Base-by-base conservation (phyloP, 2,113 vertebrate genomes). In the Capreolus pygargus region DNA sequence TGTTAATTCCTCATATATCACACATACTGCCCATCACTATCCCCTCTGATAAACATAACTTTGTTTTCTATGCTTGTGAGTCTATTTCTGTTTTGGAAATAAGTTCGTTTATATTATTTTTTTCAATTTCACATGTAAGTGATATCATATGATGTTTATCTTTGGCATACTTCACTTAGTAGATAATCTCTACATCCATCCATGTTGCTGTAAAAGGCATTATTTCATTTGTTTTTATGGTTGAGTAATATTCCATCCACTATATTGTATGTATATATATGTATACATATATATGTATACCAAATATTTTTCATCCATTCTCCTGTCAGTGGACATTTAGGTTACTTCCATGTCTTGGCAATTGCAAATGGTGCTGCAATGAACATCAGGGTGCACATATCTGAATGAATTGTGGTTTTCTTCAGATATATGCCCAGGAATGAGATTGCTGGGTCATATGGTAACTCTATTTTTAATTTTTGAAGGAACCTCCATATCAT, bases 251-350 rank as follows among this genome's bases (percentile, higher is more conserved):
- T 45, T 28, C 13, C 74, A 39, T 39, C 39, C 39, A 39, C 39
- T 39, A 39, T 39, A 39, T 39, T 39, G 39, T 39, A 39, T 74
- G 7, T 25, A 43, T 74, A 21, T 2, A 23, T 23, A 70, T 39
- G 23, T n/a, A 3, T 0, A 4, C 39, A 39, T 39, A 39, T 74
- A 23, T 23, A 70, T 39, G 23, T n/a, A 3, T 0, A 4, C 39
- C 23, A 76, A 39, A 27, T 27, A 25, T 76, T 76, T 43, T 27
- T 43, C 7, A 76, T 76, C 23, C 36, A 76, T 43, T 43, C 36
- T 43, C 27, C 39, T 76, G 70, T 76, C 70, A 76, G 12, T 43
- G 36, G 39, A 43, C 36, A 43, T 43, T 76, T 76, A 27, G 36
- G 0, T 43, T 76, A 43, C 12, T 43, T 76, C 39, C 39, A 43